Evolutionary conservation across 1,140 invertebrate species (phyloP).

Genomic region (Himalopsyche phryganea): DNA sequence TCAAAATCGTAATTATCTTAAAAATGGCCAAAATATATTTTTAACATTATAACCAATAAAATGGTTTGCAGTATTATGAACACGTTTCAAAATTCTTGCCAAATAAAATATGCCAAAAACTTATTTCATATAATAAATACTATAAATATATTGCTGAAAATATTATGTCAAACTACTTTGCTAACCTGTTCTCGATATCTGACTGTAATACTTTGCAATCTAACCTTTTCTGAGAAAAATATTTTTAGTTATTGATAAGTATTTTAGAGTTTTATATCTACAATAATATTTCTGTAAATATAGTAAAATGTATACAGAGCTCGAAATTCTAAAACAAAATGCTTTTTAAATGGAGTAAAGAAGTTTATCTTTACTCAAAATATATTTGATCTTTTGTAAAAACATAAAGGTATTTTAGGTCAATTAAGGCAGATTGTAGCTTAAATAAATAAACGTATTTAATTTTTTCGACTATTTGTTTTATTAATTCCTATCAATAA

Average conservation of each 20-base stretch:
- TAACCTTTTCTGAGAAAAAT: too few relatives aligned
- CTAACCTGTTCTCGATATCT: too few relatives aligned
- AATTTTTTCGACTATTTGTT: background rate
- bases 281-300: background rate
- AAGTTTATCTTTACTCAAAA: background rate
- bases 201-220: too few relatives aligned
- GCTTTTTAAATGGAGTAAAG: background rate
- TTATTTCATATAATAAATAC: too few relatives aligned
- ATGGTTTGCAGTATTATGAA: too few relatives aligned
- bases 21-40: too few relatives aligned
- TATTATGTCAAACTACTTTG: too few relatives aligned
- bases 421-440: background rate
- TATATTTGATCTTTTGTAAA: slow-evolving; percentile 4
- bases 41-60: too few relatives aligned
- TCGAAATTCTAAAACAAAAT: slow-evolving; percentile 1
- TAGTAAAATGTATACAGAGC: slow-evolving; percentile 2
- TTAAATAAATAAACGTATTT: background rate
- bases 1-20: too few relatives aligned
- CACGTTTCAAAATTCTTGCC: too few relatives aligned
- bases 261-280: background rate
- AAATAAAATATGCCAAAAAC: too few relatives aligned
- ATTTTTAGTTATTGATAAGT: background rate
- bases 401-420: background rate
- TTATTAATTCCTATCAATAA: background rate
- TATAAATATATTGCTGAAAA: too few relatives aligned